Percentiles rank a stretch among this genome's conserved stretches.
Conservation (phyloP, 1,140 invertebrate species). For the Meloidogyne floridensis region DNA sequence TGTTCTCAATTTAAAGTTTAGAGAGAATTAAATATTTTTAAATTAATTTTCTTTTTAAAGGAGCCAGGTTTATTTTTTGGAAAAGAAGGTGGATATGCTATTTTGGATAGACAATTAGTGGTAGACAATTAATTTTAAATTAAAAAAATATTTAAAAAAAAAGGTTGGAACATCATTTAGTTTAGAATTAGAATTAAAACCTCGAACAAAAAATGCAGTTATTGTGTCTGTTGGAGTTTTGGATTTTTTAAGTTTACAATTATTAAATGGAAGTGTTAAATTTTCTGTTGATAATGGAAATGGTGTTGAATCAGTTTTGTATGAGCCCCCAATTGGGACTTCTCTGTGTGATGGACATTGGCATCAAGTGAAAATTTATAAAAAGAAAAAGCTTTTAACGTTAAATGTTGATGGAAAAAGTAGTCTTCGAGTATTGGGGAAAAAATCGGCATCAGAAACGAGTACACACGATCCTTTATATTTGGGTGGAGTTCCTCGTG, state of each 20-base stretch:
- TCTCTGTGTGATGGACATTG: conserved; percentile 86
- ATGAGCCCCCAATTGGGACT: conserved; percentile 75
- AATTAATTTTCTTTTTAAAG: conserved; percentile 67
- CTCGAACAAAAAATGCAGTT: conserved; percentile 79
- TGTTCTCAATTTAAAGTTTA: conserved; percentile 75
- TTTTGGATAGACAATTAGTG: conserved; percentile 62
- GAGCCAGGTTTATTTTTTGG: conserved; percentile 88
- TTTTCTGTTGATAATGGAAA: conserved; percentile 83
- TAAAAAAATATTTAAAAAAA: neutral
- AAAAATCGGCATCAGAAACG: conserved; percentile 75
- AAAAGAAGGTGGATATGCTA: conserved; percentile 74
- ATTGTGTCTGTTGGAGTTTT: conserved; percentile 76
- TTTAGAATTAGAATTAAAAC: conserved; percentile 84
- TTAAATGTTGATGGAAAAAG: conserved; percentile 79
- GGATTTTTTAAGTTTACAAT: conserved; percentile 83
- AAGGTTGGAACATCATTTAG: conserved; percentile 71
- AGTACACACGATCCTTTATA: conserved; percentile 83
- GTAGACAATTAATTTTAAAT: conserved; percentile 69
- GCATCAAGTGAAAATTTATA: conserved; percentile 82
- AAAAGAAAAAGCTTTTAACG: conserved; percentile 80
- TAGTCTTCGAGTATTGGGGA: conserved; percentile 72
- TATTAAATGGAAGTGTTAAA: conserved; percentile 77
- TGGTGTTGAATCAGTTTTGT: conserved; percentile 77
- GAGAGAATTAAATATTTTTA: neutral
- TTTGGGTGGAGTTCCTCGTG: conserved; percentile 80